Conservation (phyloP, 1,140 invertebrate species). For the Diuraphis noxia region DNA sequence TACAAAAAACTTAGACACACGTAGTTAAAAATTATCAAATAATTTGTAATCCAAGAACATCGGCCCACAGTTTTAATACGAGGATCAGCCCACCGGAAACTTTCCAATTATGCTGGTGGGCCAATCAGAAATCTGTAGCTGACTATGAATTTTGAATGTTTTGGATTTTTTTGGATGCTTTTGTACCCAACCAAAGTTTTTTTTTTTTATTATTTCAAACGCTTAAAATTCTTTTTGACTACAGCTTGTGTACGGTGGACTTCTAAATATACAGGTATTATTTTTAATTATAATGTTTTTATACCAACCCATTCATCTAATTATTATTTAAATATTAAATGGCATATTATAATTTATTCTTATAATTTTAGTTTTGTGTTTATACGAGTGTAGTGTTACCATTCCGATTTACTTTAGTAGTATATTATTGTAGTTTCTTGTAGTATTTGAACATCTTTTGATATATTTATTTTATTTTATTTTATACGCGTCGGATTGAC, state of each 20-base stretch:
- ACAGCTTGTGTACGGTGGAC: neutral
- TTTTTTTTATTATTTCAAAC: neutral
- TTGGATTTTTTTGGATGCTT: neutral
- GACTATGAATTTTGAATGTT: neutral
- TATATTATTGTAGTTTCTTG: too few relatives aligned
- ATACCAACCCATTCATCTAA: too few relatives aligned
- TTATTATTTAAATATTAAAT: too few relatives aligned
- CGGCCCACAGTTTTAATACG: too few relatives aligned
- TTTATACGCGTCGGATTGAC: neutral
- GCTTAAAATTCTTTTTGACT: neutral
- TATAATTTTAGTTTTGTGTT: neutral
- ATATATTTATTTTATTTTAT: neutral
- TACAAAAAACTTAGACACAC: too few relatives aligned
- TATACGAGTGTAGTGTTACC: neutral
- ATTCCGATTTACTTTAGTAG: neutral
- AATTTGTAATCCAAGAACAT: too few relatives aligned
- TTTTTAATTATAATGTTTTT: too few relatives aligned
- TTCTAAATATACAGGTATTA: neutral
- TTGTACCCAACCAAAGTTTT: neutral
- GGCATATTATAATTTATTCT: neutral
- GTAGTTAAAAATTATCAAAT: too few relatives aligned
- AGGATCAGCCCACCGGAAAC: too few relatives aligned
- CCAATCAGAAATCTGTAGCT: too few relatives aligned
- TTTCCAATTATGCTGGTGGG: too few relatives aligned
- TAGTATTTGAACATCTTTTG: neutral